These are phyloP conservation scores for Eurosta solidaginis DNA, from an alignment of 1,140 invertebrate species.

Conservation along the genomic window DNA sequence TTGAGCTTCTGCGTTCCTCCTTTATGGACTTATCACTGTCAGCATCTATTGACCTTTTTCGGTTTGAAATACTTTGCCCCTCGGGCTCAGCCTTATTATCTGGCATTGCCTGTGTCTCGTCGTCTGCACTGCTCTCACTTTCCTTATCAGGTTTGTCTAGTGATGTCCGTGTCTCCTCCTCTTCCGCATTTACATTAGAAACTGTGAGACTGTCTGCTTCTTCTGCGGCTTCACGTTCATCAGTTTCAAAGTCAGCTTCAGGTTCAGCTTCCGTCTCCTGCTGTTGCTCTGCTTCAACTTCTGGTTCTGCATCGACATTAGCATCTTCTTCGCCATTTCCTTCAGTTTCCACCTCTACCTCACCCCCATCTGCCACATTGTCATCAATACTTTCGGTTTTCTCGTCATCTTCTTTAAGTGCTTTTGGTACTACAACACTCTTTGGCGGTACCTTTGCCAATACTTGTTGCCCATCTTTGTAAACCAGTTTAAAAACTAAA, in stretches of 20 bases:
- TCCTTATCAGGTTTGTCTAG: slow-evolving; percentile 29
- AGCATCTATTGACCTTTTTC: slow-evolving; percentile 17
- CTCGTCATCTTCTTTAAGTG: slow-evolving; percentile 35
- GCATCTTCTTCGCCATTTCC: slow-evolving; percentile 35
- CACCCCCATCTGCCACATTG: too few relatives aligned
- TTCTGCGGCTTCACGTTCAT: slow-evolving; percentile 49
- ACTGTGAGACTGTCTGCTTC: slow-evolving; percentile 22
- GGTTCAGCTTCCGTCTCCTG: slow-evolving; percentile 31
- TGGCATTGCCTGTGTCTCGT: slow-evolving; percentile 32
- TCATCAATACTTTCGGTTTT: too few relatives aligned
- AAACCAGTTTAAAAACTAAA: slow-evolving; percentile 70
- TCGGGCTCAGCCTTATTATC: slow-evolving; percentile 38
- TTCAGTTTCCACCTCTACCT: too few relatives aligned
- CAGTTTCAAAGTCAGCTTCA: slow-evolving; percentile 41
- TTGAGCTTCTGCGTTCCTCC: slow-evolving; percentile 31
- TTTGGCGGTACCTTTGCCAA: slow-evolving; percentile 68
- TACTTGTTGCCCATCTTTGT: slow-evolving; percentile 75
- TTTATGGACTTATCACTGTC: slow-evolving; percentile 31
- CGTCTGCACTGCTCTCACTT: slow-evolving; percentile 37
- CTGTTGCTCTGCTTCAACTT: not conserved
- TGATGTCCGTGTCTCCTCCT: slow-evolving; percentile 31
- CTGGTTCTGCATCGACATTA: slow-evolving; percentile 20
- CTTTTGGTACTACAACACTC: slow-evolving; percentile 35
- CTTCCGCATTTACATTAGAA: slow-evolving; percentile 37
- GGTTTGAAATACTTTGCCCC: slow-evolving; percentile 30